Percentiles rank a stretch among this genome's conserved stretches.
These are phyloP conservation scores for Frieseomelitta varia DNA, from an alignment of 1,140 invertebrate genomes.

Conservation along the genomic window DNA sequence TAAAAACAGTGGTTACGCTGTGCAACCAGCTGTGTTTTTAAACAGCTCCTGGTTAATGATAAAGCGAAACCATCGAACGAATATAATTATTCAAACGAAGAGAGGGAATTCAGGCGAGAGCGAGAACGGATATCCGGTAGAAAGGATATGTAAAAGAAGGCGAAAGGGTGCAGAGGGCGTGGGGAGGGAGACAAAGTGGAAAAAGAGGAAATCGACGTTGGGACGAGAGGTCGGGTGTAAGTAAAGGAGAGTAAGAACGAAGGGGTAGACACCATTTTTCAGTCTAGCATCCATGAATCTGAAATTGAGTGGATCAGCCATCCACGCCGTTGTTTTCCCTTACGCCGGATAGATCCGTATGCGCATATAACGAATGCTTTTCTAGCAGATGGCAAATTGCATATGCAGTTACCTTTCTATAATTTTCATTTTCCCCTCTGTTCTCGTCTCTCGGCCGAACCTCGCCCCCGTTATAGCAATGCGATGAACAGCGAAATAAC, in stretches of 20 bases:
- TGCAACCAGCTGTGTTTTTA: too few relatives aligned
- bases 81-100: slow-evolving; percentile 13
- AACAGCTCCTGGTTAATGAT: not conserved
- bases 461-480: not conserved
- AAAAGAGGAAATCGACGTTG: slow-evolving; percentile 14
- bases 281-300: slow-evolving; percentile 71
- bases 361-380: slow-evolving; percentile 19
- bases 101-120: not conserved
- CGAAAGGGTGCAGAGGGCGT: not conserved
- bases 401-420: slow-evolving; percentile 14
- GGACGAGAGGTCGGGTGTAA: too few relatives aligned
- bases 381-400: slow-evolving; percentile 13
- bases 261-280: slow-evolving; percentile 66
- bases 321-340: slow-evolving; percentile 59
- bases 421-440: not conserved
- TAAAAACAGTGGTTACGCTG: too few relatives aligned
- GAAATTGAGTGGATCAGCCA: slow-evolving; percentile 72
- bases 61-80: too few relatives aligned
- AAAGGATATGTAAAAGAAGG: slow-evolving; percentile 21
- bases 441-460: too few relatives aligned
- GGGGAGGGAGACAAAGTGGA: slow-evolving; percentile 21
- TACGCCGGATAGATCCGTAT: slow-evolving; percentile 39
- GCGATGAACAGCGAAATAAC: not conserved
- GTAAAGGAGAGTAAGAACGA: slow-evolving; percentile 28
- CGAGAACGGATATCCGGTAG: not conserved